A percentile compares a stretch with the other conserved stretches of the same genome.
These are phyloP conservation scores for Epistrophe eligans DNA, from an alignment of 2,888 invertebrate genomes.

Conservation along the genomic window DNA sequence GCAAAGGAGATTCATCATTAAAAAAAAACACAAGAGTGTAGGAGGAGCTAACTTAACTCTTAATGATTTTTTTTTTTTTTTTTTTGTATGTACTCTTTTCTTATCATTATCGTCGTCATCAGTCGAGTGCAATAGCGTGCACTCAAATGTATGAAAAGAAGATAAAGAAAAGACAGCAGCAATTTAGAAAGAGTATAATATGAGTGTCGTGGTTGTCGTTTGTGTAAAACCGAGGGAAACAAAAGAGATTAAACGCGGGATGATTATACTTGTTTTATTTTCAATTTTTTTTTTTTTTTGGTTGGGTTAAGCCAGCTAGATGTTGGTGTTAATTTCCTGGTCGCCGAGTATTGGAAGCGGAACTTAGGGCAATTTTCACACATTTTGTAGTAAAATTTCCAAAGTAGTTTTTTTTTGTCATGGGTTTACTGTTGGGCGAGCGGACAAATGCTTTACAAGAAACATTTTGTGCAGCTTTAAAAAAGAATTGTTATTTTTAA, in stretches of 20 bases:
- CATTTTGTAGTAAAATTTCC: constrained; percentile 11
- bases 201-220: background rate
- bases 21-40: background rate
- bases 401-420: background rate
- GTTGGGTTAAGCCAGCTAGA: background rate
- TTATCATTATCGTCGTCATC: constrained; percentile 14
- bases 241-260: constrained; percentile 15
- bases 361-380: constrained; percentile 62
- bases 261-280: background rate
- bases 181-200: background rate
- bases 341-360: constrained; percentile 53
- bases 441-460: background rate
- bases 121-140: constrained; percentile 22
- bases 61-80: background rate
- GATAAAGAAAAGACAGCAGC: background rate
- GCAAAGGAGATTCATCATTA: background rate
- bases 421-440: background rate
- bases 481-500: constrained; percentile 22
- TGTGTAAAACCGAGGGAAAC: background rate
- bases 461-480: background rate
- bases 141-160: constrained; percentile 15
- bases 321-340: constrained; percentile 14
- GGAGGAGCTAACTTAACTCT: background rate
- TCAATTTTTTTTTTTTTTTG: background rate
- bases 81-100: background rate